A percentile compares a stretch with the other conserved stretches of the same genome.
phyloP scores from a whole-genome alignment of 2,797 vertebrate species.

The Lacerta agilis region DNA sequence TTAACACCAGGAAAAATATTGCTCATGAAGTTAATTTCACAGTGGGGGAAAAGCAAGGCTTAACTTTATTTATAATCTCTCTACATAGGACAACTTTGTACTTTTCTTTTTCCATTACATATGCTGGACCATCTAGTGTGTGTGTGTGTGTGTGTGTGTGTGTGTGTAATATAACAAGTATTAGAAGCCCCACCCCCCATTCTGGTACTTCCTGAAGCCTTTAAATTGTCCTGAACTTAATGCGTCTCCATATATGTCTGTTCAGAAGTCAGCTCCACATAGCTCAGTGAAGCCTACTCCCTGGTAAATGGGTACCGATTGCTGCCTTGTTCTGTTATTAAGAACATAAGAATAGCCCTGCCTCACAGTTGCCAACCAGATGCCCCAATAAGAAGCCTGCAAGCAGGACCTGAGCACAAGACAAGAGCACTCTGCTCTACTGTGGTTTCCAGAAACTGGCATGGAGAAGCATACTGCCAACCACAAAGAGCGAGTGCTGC shows the following conservation, averaged over 20 bases:
- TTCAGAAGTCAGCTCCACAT: background rate
- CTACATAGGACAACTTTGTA: background rate
- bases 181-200: background rate
- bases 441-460: background rate
- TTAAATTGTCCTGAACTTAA: background rate
- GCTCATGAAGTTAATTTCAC: constrained; percentile 1
- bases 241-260: background rate
- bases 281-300: background rate
- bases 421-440: background rate
- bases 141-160: background rate
- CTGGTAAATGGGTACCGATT: background rate
- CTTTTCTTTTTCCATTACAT: background rate
- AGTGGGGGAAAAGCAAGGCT: constrained; percentile 5
- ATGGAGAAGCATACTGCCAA: too few species aligned
- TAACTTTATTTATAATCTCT: constrained; percentile 30
- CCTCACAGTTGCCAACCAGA: background rate
- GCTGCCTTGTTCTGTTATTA: background rate
- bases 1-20: constrained; percentile 5
- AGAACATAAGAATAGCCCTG: too few species aligned
- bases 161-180: background rate
- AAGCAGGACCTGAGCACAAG: too few species aligned
- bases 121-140: background rate
- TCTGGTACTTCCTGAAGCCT: background rate
- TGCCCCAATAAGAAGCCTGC: too few species aligned
- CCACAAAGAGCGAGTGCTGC: background rate